Evolutionary conservation across 2,113 vertebrate species (phyloP).

Genomic region (Otolemur garnettii): DNA sequence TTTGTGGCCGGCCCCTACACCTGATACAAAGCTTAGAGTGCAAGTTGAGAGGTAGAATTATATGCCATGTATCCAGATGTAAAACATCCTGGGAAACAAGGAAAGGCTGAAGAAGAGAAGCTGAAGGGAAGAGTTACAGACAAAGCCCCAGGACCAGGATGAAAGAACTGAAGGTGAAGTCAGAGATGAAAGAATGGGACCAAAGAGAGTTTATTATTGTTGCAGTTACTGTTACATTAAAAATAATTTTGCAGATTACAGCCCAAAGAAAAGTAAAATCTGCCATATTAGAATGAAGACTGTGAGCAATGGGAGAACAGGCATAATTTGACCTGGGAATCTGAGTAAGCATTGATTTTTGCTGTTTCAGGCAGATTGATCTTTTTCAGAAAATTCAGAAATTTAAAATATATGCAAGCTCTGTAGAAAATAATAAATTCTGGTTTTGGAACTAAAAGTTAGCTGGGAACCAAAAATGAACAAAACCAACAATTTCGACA

Average conservation of each 20-base stretch:
- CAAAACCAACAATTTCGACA: neutral
- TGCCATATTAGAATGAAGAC: neutral
- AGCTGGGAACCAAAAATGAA: neutral
- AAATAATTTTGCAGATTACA: neutral
- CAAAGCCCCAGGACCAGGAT: neutral
- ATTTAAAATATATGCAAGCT: neutral
- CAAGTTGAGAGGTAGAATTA: neutral
- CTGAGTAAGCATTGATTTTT: neutral
- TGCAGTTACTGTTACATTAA: neutral
- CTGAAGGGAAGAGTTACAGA: neutral
- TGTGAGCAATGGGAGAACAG: neutral
- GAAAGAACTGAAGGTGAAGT: neutral
- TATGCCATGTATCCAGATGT: neutral
- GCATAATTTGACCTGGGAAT: neutral
- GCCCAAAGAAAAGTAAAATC: neutral
- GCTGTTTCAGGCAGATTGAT: neutral
- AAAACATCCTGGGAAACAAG: neutral
- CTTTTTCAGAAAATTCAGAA: conserved; percentile 14
- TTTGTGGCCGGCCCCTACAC: neutral
- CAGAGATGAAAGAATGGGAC: neutral
- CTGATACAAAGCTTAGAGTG: neutral
- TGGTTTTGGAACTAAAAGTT: conserved; percentile 4
- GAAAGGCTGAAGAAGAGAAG: neutral
- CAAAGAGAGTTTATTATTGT: neutral
- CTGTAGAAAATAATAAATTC: neutral